Evolutionary conservation across 2,888 invertebrate species (phyloP).

Genomic region (Drepanosiphum platanoidis): DNA sequence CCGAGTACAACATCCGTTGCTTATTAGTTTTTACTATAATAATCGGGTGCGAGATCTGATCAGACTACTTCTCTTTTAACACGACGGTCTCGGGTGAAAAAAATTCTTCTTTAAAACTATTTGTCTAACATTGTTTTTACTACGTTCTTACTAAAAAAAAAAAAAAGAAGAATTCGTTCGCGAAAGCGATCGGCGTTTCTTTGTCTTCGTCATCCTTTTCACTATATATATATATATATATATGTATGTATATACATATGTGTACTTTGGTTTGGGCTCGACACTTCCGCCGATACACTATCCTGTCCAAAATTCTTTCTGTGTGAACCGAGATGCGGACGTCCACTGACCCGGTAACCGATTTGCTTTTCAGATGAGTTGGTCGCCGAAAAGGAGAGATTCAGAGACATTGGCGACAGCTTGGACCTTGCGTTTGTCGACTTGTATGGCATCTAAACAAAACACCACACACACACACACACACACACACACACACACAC

Average conservation of each 20-base stretch:
- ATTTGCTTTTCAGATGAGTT: conserved; percentile 81
- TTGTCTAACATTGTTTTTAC: neutral
- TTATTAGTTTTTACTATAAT: too few species aligned
- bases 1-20: neutral
- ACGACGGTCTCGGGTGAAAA: neutral
- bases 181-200: neutral
- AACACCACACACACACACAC: conserved; percentile 13
- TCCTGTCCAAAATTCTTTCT: conserved; percentile 50
- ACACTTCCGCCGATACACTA: conserved; percentile 13
- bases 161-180: neutral
- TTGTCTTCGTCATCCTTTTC: conserved; percentile 5
- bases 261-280: conserved; percentile 10
- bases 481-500: neutral
- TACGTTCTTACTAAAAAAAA: neutral
- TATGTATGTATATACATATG: neutral
- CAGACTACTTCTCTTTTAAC: neutral
- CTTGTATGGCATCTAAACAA: conserved; percentile 72
- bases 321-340: conserved; percentile 34
- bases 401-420: conserved; percentile 99
- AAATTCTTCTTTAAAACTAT: neutral
- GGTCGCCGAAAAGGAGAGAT: conserved; percentile 97
- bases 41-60: neutral
- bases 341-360: conserved; percentile 47
- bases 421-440: conserved; percentile 98
- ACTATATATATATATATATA: neutral